Evolutionary conservation across 2,888 invertebrate genomes (phyloP), one percentile per base, ranked within the genome.

Genomic region (Drosophila putrida): DNA sequence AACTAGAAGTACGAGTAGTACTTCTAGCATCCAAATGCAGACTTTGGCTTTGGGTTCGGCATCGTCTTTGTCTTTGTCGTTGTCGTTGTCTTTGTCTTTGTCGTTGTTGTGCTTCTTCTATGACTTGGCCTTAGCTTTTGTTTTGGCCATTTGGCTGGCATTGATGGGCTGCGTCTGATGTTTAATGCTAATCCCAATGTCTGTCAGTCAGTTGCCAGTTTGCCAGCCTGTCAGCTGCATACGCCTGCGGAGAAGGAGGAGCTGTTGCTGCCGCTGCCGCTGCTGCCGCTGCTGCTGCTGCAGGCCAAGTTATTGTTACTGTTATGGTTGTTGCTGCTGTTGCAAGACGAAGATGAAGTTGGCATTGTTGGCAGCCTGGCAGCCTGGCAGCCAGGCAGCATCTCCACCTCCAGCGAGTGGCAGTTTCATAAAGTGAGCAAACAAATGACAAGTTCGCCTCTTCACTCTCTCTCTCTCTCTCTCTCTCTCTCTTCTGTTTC

Each of bases 111-210:
- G 38, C 36, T 54, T 39, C 36, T 35, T 31, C 50, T 43, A 33
- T 51, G 38, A 31, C 31, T 31, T 36, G 36, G 43, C 31, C 35
- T 27, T 41, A 47, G 68, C 54, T 43, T 54, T 74, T 55, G 44
- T 65, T 79, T 74, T 70, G 50, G 67, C 75, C 75, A 69, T 62
- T 62, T 55, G 47, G 55, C 49, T 64, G 69, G 75, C 71, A 79
- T 78, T 81, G 66, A 70, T 70, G 71, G 65, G 57, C 53, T 65
- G 57, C 66, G 66, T 55, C 73, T 69, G 73, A 81, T 83, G 81
- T 76, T 79, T 81, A 87, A 84, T 89, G 85, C 83, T 89, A 89
- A 89, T 85, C 78, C 89, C 73, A 88, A 80, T 80, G 89, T 74
- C 88, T 71, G 71, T 77, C 83, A 71, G 70, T 73, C 80, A 68